phyloP scores from a whole-genome alignment of 2,888 invertebrate species.

The Caenorhabditis afra region DNA sequence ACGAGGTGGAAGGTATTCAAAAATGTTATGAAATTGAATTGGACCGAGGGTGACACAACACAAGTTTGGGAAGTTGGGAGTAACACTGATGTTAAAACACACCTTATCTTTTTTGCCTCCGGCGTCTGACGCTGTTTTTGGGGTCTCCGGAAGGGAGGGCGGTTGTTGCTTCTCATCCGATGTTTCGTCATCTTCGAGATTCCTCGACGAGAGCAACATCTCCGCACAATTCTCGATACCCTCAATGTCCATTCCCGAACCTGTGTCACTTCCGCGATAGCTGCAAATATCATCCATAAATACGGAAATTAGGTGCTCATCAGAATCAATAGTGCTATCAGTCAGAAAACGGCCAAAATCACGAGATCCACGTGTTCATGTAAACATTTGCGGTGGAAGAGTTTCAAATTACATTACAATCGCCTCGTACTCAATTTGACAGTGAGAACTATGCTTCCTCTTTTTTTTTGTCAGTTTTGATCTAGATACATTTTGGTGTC shows the following conservation, averaged over 20 bases:
- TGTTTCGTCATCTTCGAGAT: slow-evolving; percentile 43
- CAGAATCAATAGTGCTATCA: slow-evolving; percentile 19
- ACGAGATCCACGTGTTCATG: slow-evolving; percentile 38
- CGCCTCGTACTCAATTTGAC: too few relatives aligned
- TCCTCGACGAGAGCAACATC: slow-evolving; percentile 30
- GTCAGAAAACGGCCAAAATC: background rate
- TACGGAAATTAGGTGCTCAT: background rate
- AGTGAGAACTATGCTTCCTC: too few relatives aligned
- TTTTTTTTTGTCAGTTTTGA: too few relatives aligned
- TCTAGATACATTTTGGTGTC: too few relatives aligned
- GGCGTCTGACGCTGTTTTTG: slow-evolving; percentile 19
- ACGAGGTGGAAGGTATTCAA: too few relatives aligned
- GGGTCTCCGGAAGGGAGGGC: slow-evolving; percentile 24
- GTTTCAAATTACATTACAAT: too few relatives aligned
- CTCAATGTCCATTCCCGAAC: slow-evolving; percentile 53
- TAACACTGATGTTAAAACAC: too few relatives aligned
- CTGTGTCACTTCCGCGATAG: slow-evolving; percentile 64
- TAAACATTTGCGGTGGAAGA: slow-evolving; percentile 8
- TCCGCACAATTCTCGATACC: slow-evolving; percentile 56
- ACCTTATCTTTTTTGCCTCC: slow-evolving; percentile 45
- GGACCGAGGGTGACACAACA: background rate
- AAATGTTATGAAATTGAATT: too few relatives aligned
- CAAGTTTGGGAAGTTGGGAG: too few relatives aligned
- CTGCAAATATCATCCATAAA: slow-evolving; percentile 51
- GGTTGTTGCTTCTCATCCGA: slow-evolving; percentile 31